Conservation (phyloP, 2,113 vertebrate species). For the Gadus macrocephalus region DNA sequence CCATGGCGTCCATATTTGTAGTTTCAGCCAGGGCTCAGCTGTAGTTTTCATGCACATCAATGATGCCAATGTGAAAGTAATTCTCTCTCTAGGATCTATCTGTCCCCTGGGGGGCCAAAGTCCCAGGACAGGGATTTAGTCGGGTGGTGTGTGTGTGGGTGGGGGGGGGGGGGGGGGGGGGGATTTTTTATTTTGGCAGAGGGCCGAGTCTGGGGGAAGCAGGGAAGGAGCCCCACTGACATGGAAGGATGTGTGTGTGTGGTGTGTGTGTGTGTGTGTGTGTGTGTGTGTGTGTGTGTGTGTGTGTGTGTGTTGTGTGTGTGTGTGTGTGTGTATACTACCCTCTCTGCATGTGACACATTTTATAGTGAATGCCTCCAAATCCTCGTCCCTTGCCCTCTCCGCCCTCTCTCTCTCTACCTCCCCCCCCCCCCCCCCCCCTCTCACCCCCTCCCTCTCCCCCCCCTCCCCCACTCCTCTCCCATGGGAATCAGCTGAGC, state of each 20-base stretch:
- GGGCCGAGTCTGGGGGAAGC: too few species aligned
- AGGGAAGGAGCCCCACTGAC: not conserved
- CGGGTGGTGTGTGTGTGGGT: conserved; percentile 28
- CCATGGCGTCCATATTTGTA: too few species aligned
- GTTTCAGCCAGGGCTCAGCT: too few species aligned
- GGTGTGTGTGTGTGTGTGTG: conserved; percentile 18
- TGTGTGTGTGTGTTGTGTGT: too few species aligned
- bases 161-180: too few species aligned
- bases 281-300: too few species aligned
- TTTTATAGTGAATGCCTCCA: not conserved
- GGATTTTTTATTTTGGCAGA: not conserved
- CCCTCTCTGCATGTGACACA: not conserved
- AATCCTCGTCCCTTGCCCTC: conserved; percentile 29
- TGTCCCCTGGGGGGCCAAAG: too few species aligned
- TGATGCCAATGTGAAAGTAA: too few species aligned
- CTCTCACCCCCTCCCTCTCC: too few species aligned
- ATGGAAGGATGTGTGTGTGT: conserved; percentile 15
- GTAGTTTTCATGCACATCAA: too few species aligned
- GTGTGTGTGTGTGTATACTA: not conserved
- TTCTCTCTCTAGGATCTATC: too few species aligned
- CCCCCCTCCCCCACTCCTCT: conserved; percentile 43
- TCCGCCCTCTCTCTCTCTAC: too few species aligned
- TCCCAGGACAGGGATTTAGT: conserved; percentile 12
- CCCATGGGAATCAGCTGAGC: conserved; percentile 68
- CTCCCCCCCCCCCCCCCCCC: conserved; percentile 37